phyloP scores from a whole-genome alignment of 2,888 invertebrate genomes.

The Embidobia sp. region DNA sequence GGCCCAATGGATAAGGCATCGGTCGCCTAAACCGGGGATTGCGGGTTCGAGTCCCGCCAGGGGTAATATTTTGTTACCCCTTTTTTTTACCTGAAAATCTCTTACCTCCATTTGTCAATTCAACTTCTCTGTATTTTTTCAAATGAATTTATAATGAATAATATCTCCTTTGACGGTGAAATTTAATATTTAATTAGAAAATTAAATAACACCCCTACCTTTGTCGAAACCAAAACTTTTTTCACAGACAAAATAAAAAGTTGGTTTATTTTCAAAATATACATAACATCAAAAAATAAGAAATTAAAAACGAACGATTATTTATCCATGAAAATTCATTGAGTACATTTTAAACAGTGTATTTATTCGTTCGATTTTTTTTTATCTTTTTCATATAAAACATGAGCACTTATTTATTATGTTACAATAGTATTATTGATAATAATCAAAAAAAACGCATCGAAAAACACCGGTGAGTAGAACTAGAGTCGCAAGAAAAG shows the following conservation, averaged over 20 bases:
- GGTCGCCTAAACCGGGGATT: slow-evolving; percentile 93
- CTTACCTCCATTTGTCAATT: too few relatives aligned
- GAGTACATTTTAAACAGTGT: slow-evolving; percentile 33
- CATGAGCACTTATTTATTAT: slow-evolving; percentile 53
- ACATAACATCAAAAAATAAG: too few relatives aligned
- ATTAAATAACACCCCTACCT: too few relatives aligned
- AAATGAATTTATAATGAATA: too few relatives aligned
- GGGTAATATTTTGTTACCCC: slow-evolving; percentile 83
- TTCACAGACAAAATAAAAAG: too few relatives aligned
- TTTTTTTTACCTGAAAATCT: slow-evolving; percentile 9
- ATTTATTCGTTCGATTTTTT: slow-evolving; percentile 32
- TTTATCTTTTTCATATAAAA: slow-evolving; percentile 43
- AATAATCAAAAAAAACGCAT: slow-evolving; percentile 24
- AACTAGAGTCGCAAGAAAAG: slow-evolving; percentile 13
- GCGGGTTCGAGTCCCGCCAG: slow-evolving; percentile 94
- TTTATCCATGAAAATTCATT: too few relatives aligned
- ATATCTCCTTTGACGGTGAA: too few relatives aligned
- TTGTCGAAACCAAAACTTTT: too few relatives aligned
- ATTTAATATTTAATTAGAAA: too few relatives aligned
- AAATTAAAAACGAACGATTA: too few relatives aligned
- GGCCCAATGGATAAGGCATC: slow-evolving; percentile 93
- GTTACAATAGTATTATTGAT: slow-evolving; percentile 34
- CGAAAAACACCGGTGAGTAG: slow-evolving; percentile 1
- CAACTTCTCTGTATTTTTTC: too few relatives aligned
- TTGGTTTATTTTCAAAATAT: too few relatives aligned